A percentile compares a stretch with the other conserved stretches of the same genome.
These are phyloP conservation scores for Plodia interpunctella DNA, from an alignment of 1,140 invertebrate genomes.

Conservation along the genomic window DNA sequence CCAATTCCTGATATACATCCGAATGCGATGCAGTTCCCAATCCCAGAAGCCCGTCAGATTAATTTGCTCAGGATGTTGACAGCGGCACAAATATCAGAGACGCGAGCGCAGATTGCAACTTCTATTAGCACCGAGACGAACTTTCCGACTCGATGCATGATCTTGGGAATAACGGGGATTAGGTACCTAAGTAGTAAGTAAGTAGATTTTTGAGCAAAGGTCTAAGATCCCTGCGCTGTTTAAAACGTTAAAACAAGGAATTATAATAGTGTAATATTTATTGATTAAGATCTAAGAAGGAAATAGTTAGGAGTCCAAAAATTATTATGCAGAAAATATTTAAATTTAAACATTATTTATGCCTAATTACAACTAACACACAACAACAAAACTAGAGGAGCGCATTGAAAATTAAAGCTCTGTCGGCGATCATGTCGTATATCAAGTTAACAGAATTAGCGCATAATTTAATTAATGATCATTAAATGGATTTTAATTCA, in stretches of 20 bases:
- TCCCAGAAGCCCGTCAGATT: slow-evolving; percentile 1
- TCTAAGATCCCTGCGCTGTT: too few relatives aligned
- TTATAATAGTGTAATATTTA: too few relatives aligned
- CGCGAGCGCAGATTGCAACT: slow-evolving; percentile 1
- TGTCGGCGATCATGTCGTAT: background rate
- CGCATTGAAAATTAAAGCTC: background rate
- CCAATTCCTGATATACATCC: background rate
- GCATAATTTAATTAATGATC: background rate
- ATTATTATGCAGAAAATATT: too few relatives aligned
- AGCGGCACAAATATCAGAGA: slow-evolving; percentile 4
- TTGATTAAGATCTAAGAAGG: too few relatives aligned
- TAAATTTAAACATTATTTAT: too few relatives aligned
- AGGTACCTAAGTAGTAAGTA: too few relatives aligned
- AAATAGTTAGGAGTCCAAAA: too few relatives aligned
- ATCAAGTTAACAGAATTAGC: background rate
- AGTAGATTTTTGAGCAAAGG: too few relatives aligned
- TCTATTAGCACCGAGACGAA: background rate
- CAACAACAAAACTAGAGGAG: too few relatives aligned
- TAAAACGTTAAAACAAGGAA: too few relatives aligned
- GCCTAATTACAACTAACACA: background rate
- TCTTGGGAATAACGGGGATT: background rate
- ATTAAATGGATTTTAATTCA: slow-evolving; percentile 3
- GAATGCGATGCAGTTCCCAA: slow-evolving; percentile 2
- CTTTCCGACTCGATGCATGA: background rate
- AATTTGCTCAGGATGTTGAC: slow-evolving; percentile 11